These are phyloP conservation scores for Crematogaster levior DNA, from an alignment of 2,888 invertebrate species.

Conservation along the genomic window DNA sequence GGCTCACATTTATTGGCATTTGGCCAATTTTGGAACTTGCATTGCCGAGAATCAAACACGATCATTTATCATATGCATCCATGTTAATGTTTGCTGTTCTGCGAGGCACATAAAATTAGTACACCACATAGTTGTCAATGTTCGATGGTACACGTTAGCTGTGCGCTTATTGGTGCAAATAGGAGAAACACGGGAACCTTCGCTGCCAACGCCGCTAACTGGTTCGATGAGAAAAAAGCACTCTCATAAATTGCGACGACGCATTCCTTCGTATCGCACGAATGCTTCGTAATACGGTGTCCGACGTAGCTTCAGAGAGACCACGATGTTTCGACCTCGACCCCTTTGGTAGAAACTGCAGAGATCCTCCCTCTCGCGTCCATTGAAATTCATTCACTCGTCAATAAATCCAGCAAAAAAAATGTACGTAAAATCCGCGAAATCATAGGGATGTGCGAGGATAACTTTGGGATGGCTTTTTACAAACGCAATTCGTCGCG, in stretches of 20 bases:
- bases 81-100: conserved; percentile 24
- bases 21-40: neutral
- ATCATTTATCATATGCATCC: conserved; percentile 27
- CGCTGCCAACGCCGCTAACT: neutral
- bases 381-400: conserved; percentile 25
- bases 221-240: conserved; percentile 53
- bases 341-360: neutral
- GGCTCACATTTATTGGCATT: conserved; percentile 13
- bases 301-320: neutral
- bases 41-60: conserved; percentile 4
- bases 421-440: conserved; percentile 15
- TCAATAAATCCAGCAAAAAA: conserved; percentile 46
- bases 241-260: conserved; percentile 44
- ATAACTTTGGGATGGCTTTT: neutral
- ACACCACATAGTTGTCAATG: neutral
- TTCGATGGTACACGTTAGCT: neutral
- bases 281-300: conserved; percentile 17
- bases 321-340: neutral
- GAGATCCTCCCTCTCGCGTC: neutral
- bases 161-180: neutral
- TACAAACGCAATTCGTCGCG: neutral
- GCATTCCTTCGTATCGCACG: conserved; percentile 34
- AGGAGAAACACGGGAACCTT: neutral
- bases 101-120: conserved; percentile 21
- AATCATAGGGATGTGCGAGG: neutral